These are phyloP conservation scores for Engraulis encrasicolus DNA, from an alignment of 2,113 vertebrate genomes.

Conservation along the genomic window DNA sequence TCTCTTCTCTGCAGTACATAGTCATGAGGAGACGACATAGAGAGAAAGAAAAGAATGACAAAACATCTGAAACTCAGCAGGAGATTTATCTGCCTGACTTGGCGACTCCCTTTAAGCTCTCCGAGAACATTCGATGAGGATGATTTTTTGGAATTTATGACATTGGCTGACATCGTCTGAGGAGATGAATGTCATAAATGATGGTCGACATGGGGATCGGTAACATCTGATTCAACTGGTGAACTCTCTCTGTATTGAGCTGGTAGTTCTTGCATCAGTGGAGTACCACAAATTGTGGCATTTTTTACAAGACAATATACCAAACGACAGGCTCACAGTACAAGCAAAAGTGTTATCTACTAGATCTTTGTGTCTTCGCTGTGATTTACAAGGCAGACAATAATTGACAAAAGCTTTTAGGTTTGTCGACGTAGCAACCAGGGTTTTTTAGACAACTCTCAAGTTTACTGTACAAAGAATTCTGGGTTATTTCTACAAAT, in stretches of 20 bases:
- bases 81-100: slow-evolving; percentile 42
- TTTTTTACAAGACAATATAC: neutral
- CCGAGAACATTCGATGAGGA: slow-evolving; percentile 31
- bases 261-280: neutral
- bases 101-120: slow-evolving; percentile 29
- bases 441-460: neutral
- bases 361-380: neutral
- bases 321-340: neutral
- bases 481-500: neutral
- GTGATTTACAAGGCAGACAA: slow-evolving; percentile 4
- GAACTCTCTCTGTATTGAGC: slow-evolving; percentile 5
- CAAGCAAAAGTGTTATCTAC: slow-evolving; percentile 7
- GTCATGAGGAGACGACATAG: neutral
- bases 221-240: slow-evolving; percentile 63
- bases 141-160: slow-evolving; percentile 38
- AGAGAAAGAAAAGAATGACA: neutral
- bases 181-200: slow-evolving; percentile 62
- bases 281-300: neutral
- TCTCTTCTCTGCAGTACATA: neutral
- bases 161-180: slow-evolving; percentile 35
- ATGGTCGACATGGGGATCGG: slow-evolving; percentile 62
- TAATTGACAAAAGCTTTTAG: neutral
- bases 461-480: neutral
- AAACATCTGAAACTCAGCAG: neutral
- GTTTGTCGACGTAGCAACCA: neutral